phyloP scores from a whole-genome alignment of 2,888 invertebrate species.

The Aphrophora alni region DNA sequence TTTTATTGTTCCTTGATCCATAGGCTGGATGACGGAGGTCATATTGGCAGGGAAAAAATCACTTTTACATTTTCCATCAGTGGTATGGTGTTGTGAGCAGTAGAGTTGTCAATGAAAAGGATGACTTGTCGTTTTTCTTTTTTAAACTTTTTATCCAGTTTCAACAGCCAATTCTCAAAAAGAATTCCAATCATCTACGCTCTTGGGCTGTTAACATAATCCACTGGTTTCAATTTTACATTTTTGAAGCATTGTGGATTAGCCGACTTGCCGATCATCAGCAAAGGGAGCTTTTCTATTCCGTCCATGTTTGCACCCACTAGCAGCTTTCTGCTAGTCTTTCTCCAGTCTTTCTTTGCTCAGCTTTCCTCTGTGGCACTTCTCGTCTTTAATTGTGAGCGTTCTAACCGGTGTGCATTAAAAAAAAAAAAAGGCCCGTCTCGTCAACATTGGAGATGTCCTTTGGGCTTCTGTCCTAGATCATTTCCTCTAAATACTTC shows the following conservation, averaged over 20 bases:
- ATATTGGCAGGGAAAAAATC: conserved; percentile 22
- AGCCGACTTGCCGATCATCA: conserved; percentile 27
- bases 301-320: conserved; percentile 32
- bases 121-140: conserved; percentile 22
- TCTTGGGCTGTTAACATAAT: conserved; percentile 23
- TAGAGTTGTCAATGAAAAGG: conserved; percentile 36
- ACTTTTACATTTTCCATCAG: conserved; percentile 30
- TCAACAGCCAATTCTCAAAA: conserved; percentile 14
- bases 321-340: neutral
- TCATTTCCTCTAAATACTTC: neutral
- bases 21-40: conserved; percentile 34
- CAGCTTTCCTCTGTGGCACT: neutral
- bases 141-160: conserved; percentile 20
- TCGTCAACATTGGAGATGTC: conserved; percentile 13
- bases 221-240: conserved; percentile 27
- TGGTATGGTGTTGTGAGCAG: conserved; percentile 30
- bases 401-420: neutral
- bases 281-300: conserved; percentile 20
- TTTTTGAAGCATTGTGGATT: conserved; percentile 28
- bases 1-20: conserved; percentile 45
- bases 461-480: neutral
- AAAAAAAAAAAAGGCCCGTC: conserved; percentile 14
- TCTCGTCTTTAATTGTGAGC: conserved; percentile 11
- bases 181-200: conserved; percentile 11
- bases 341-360: neutral